Evolutionary conservation across 2,113 vertebrate genomes (phyloP).

Genomic region (Urocynchramus pylzowi): DNA sequence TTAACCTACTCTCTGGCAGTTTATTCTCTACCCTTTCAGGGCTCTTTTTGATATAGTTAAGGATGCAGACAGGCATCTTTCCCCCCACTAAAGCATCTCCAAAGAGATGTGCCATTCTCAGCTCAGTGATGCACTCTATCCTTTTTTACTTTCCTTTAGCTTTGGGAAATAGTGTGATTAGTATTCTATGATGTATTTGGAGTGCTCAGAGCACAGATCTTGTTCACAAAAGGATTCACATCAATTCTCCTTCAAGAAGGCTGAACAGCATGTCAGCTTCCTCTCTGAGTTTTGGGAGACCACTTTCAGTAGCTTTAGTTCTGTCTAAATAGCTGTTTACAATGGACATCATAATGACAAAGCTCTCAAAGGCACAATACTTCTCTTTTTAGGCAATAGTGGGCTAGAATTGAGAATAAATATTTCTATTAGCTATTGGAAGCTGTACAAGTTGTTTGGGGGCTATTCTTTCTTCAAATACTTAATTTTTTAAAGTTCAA

Average conservation of each 20-base stretch:
- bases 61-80: not conserved
- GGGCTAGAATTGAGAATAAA: not conserved
- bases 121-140: not conserved
- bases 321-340: conserved; percentile 20
- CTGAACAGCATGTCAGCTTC: conserved; percentile 27
- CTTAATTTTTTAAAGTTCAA: not conserved
- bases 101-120: not conserved
- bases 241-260: conserved; percentile 37
- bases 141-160: not conserved
- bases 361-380: not conserved
- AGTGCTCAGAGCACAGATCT: conserved; percentile 40
- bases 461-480: not conserved
- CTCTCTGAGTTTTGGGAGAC: conserved; percentile 31
- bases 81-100: not conserved
- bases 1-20: not conserved
- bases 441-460: not conserved
- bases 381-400: not conserved
- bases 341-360: conserved; percentile 5
- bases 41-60: not conserved
- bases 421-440: not conserved
- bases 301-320: conserved; percentile 10
- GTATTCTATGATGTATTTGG: conserved; percentile 38
- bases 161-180: conserved; percentile 26
- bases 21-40: not conserved
- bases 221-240: conserved; percentile 46